Conservation (phyloP, 2,888 invertebrate genomes). For the Nowickia ferox region DNA sequence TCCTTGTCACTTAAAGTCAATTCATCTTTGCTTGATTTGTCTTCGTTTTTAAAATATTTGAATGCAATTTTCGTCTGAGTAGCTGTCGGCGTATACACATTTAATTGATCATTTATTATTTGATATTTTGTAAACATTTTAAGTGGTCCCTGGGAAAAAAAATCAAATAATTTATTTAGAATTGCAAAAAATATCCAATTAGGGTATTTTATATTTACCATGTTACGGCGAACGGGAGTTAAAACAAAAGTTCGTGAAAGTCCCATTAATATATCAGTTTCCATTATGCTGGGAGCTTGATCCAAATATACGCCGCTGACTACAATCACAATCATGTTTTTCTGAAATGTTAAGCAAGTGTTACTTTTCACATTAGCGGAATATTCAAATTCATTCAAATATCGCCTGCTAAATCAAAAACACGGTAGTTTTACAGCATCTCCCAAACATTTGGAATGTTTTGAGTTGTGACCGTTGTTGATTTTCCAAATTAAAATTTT, state of each 20-base stretch:
- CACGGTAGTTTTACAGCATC: too few relatives aligned
- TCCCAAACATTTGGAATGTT: too few relatives aligned
- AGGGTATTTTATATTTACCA: slow-evolving; percentile 61
- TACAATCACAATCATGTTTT: slow-evolving; percentile 73
- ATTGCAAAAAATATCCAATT: background rate
- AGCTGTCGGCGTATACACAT: slow-evolving; percentile 77
- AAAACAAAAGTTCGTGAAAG: slow-evolving; percentile 75
- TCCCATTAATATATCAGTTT: slow-evolving; percentile 74
- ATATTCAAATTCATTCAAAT: too few relatives aligned
- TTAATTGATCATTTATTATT: slow-evolving; percentile 79
- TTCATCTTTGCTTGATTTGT: slow-evolving; percentile 52
- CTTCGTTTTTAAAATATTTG: slow-evolving; percentile 74
- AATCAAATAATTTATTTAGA: background rate
- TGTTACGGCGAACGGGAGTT: slow-evolving; percentile 70
- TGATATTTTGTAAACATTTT: slow-evolving; percentile 73
- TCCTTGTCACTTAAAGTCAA: slow-evolving; percentile 76
- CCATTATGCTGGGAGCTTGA: slow-evolving; percentile 73
- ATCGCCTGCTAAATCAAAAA: too few relatives aligned
- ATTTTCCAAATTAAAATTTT: too few relatives aligned
- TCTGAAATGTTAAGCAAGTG: slow-evolving; percentile 60
- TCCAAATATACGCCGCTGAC: slow-evolving; percentile 75
- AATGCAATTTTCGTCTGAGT: slow-evolving; percentile 76
- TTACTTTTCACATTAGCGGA: background rate
- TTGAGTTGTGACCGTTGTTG: too few relatives aligned
- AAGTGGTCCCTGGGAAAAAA: slow-evolving; percentile 75